phyloP scores from a whole-genome alignment of 2,888 invertebrate species.

The Clistopyga incitator region DNA sequence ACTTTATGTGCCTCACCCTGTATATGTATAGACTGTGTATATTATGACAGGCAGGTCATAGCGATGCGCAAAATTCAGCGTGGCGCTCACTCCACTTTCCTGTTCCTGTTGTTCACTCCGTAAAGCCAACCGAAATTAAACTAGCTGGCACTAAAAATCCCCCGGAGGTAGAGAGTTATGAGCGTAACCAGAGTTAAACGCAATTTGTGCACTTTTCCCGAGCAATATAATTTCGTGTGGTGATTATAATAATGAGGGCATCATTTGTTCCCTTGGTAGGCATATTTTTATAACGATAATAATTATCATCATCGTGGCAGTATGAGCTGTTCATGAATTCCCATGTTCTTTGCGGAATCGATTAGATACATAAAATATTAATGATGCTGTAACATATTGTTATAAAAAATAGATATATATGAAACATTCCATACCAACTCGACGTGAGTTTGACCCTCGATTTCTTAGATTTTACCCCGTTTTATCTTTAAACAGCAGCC shows the following conservation, averaged over 20 bases:
- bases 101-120: conserved; percentile 20
- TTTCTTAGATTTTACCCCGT: too few species aligned
- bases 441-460: too few species aligned
- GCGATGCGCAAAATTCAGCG: conserved; percentile 12
- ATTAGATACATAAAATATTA: too few species aligned
- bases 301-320: conserved; percentile 1
- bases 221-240: conserved; percentile 50
- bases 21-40: neutral
- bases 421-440: too few species aligned
- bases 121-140: conserved; percentile 48
- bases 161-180: conserved; percentile 29
- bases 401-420: neutral
- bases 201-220: conserved; percentile 50
- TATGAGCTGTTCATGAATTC: neutral
- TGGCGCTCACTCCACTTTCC: conserved; percentile 8
- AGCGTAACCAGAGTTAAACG: conserved; percentile 44
- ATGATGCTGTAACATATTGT: neutral
- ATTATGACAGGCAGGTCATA: neutral
- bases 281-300: conserved; percentile 36
- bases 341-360: too few species aligned
- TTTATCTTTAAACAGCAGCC: too few species aligned
- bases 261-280: conserved; percentile 8
- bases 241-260: conserved; percentile 46
- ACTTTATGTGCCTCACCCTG: too few species aligned
- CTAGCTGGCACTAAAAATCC: conserved; percentile 46